A percentile compares a stretch with the other conserved stretches of the same genome.
phyloP scores from a whole-genome alignment of 1,140 invertebrate species.

The Meloidogyne floridensis region DNA sequence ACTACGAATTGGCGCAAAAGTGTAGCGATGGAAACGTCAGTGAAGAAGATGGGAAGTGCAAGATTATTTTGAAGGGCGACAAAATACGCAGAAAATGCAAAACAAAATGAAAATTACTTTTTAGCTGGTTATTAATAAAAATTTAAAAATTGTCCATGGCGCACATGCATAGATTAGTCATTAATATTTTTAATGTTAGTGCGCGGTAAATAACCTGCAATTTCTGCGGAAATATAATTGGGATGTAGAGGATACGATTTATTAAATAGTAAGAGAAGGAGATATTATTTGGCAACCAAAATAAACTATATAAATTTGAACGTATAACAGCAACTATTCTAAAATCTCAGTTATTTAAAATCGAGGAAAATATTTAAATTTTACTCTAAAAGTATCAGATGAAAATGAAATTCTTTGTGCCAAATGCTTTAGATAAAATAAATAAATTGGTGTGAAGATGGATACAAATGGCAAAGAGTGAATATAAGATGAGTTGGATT shows the following conservation, averaged over 20 bases:
- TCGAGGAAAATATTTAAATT: too few species aligned
- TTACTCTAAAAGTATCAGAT: background rate
- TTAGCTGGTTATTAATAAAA: background rate
- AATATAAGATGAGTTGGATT: constrained; percentile 4
- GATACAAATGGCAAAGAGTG: background rate
- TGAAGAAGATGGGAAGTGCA: background rate
- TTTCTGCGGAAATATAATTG: background rate
- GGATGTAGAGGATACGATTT: background rate
- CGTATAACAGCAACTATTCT: too few species aligned
- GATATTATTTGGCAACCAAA: background rate
- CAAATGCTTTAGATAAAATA: background rate
- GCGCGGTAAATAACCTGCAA: background rate
- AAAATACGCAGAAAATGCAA: background rate
- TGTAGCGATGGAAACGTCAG: background rate
- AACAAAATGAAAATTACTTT: background rate
- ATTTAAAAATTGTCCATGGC: background rate
- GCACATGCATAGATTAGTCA: background rate
- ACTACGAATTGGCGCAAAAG: background rate
- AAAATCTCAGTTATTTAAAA: too few species aligned
- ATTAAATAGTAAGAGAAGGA: background rate
- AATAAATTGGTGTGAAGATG: background rate
- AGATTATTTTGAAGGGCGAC: background rate
- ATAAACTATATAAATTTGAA: too few species aligned
- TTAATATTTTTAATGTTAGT: background rate
- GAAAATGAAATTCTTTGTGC: background rate